Conservation (phyloP, 2,888 invertebrate species). For the Euzophera pinguis region DNA sequence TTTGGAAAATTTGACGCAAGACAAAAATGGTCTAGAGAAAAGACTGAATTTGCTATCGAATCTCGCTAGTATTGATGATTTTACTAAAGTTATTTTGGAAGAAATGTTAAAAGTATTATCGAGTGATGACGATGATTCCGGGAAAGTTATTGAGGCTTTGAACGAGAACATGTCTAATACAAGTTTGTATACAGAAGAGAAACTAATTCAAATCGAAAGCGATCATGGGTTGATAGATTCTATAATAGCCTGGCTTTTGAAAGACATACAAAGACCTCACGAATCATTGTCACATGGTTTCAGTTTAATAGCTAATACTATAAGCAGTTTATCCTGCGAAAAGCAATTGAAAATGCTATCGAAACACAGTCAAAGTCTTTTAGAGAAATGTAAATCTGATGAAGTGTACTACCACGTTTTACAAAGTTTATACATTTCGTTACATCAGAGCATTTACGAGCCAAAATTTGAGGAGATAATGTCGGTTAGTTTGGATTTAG, state of each 20-base stretch:
- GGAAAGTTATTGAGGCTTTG: conserved; percentile 54
- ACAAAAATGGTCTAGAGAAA: conserved; percentile 50
- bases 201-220: conserved; percentile 63
- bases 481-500: conserved; percentile 47
- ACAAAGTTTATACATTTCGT: conserved; percentile 73
- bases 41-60: conserved; percentile 65
- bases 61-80: conserved; percentile 69
- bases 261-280: conserved; percentile 41
- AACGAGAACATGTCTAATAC: conserved; percentile 51
- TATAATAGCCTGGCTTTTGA: conserved; percentile 54
- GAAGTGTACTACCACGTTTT: conserved; percentile 58
- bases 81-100: conserved; percentile 64
- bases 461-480: conserved; percentile 52
- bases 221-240: conserved; percentile 64
- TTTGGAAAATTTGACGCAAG: conserved; percentile 46
- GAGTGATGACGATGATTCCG: conserved; percentile 39
- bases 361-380: conserved; percentile 43
- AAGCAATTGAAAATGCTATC: conserved; percentile 48
- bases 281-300: conserved; percentile 50
- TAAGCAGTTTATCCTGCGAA: conserved; percentile 49
- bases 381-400: conserved; percentile 44
- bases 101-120: conserved; percentile 61
- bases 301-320: conserved; percentile 53
- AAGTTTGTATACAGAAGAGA: conserved; percentile 50
- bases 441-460: conserved; percentile 58